Percentiles rank a stretch among this genome's conserved stretches.
Evolutionary conservation across 2,888 invertebrate genomes (phyloP).

Genomic region (Gisinianus flammeolus): DNA sequence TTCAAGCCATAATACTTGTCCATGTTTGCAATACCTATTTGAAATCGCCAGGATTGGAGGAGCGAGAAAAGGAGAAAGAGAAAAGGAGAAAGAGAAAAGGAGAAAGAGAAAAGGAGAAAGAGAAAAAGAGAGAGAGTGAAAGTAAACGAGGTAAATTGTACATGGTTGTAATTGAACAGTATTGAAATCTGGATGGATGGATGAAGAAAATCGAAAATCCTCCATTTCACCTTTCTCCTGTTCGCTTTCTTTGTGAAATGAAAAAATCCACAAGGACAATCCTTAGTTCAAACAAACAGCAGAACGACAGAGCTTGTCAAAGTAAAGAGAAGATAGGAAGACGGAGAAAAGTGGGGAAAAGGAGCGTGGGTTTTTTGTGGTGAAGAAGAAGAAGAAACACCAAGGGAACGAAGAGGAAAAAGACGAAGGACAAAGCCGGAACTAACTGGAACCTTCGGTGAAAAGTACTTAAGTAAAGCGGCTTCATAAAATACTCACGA

Average conservation of each 20-base stretch:
- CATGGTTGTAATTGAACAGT: neutral
- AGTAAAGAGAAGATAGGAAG: neutral
- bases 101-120: neutral
- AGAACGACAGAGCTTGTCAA: neutral
- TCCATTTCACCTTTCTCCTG: neutral
- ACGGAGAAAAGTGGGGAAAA: neutral
- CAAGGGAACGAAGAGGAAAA: neutral
- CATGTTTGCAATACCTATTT: too few species aligned
- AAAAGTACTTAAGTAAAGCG: too few species aligned
- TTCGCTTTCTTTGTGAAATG: neutral
- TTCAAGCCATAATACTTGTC: too few species aligned
- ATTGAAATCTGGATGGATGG: neutral
- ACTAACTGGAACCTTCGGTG: neutral
- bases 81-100: too few species aligned
- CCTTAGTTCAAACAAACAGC: neutral
- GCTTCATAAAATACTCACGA: neutral
- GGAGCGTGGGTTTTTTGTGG: neutral
- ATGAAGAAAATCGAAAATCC: neutral
- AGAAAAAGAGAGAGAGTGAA: neutral
- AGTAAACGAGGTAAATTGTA: neutral
- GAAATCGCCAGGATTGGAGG: too few species aligned
- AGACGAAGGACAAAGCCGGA: conserved; percentile 2
- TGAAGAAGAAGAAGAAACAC: neutral
- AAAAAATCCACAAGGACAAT: neutral
- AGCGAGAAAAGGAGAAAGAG: too few species aligned